These are phyloP conservation scores for Elephantulus edwardii DNA, from an alignment of 2,113 vertebrate species.

Conservation along the genomic window DNA sequence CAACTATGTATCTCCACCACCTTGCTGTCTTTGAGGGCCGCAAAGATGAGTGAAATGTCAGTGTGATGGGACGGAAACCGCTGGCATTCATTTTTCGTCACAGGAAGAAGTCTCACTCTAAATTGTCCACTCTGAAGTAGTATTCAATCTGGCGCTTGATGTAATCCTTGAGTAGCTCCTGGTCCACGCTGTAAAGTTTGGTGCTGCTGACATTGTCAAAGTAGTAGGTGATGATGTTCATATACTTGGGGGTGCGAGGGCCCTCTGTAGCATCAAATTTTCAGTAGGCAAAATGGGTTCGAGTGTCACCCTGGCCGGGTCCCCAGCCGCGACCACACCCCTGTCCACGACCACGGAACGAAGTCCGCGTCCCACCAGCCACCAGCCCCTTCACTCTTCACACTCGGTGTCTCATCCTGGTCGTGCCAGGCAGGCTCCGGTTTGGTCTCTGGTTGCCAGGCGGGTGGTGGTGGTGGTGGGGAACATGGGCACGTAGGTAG, in stretches of 20 bases:
- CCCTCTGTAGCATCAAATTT: slow-evolving; percentile 91
- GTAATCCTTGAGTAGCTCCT: slow-evolving; percentile 98
- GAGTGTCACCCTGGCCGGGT: slow-evolving; percentile 90
- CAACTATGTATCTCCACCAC: slow-evolving; percentile 95
- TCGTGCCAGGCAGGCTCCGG: slow-evolving; percentile 94
- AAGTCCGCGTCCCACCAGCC: slow-evolving; percentile 92
- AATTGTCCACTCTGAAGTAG: slow-evolving; percentile 98
- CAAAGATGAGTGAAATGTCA: slow-evolving; percentile 92
- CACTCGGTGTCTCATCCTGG: slow-evolving; percentile 96
- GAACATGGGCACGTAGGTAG: slow-evolving; percentile 65
- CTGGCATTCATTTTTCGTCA: slow-evolving; percentile 96
- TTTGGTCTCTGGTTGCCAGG: slow-evolving; percentile 95
- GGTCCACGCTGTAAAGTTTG: slow-evolving; percentile 94
- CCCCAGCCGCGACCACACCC: slow-evolving; percentile 93
- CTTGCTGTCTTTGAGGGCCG: slow-evolving; percentile 95
- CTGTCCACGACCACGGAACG: slow-evolving; percentile 93
- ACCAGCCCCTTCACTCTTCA: slow-evolving; percentile 97
- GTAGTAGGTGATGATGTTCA: slow-evolving; percentile 95
- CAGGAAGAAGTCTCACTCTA: slow-evolving; percentile 97
- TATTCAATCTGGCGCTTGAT: slow-evolving; percentile 99
- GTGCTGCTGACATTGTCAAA: slow-evolving; percentile 98
- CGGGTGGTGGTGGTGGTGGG: slow-evolving; percentile 84
- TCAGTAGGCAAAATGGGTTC: slow-evolving; percentile 92
- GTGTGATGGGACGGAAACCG: slow-evolving; percentile 95
- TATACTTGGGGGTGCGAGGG: slow-evolving; percentile 91